Conservation (phyloP, 2,113 vertebrate genomes). For the Laticauda colubrina region DNA sequence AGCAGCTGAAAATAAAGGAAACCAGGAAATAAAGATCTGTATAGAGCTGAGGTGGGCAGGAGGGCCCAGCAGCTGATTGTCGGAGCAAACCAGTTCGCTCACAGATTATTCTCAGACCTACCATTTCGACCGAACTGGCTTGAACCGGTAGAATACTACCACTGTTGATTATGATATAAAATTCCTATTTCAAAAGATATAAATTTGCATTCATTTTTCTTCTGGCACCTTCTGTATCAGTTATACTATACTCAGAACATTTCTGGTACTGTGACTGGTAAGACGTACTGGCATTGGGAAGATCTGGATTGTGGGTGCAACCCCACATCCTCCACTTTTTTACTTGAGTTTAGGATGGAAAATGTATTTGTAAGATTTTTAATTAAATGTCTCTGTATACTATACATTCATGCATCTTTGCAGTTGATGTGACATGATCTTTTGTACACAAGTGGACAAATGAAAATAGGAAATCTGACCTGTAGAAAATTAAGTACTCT, state of each 20-base stretch:
- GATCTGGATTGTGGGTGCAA: background rate
- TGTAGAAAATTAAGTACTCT: background rate
- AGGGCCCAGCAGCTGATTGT: no score
- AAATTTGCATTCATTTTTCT: background rate
- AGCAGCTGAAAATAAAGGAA: no score
- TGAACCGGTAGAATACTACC: no score
- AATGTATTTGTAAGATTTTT: background rate
- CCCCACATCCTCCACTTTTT: background rate
- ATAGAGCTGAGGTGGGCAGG: no score
- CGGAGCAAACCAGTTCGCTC: no score
- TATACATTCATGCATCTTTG: background rate
- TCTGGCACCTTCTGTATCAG: background rate
- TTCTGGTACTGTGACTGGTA: background rate
- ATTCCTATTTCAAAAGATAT: background rate
- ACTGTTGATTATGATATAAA: no score
- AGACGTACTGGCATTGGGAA: background rate
- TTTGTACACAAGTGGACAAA: background rate
- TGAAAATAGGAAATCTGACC: background rate
- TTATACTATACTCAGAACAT: background rate
- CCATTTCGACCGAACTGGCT: no score
- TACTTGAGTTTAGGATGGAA: background rate
- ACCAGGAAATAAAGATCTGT: no score
- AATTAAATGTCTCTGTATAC: background rate
- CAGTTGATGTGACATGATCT: background rate
- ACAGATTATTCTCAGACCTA: no score